Evolutionary conservation across 2,113 vertebrate species (phyloP), one percentile per base, ranked within the genome.

Genomic region (Serilophus lunatus): DNA sequence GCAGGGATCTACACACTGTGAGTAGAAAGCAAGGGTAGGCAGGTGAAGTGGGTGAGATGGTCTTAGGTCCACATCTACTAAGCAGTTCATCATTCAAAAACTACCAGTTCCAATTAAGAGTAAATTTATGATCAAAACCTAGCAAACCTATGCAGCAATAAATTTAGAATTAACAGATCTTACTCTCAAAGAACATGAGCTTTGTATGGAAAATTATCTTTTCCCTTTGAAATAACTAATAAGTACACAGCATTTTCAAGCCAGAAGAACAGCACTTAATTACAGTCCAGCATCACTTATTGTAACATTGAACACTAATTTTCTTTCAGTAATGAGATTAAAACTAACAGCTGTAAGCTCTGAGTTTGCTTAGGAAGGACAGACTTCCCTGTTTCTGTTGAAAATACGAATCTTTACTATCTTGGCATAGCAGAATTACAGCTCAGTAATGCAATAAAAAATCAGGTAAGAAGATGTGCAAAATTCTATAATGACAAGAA

Each of bases 41-140:
- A 24, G 9, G 7, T 45, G 16, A 23, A 77, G 29, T 0, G 0
- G 10, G 3, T 59, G 44, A 83, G 9, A n/a, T 12, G 16, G 18
- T 38, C 23, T 75, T 45, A 40, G 16, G n/a, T 63, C 18, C 38
- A 42, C 18, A 29, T 63, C 38, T 63, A 20, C n/a, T 25, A 68
- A 53, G 6, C 6, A 25, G 38, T 51, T 33, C 12, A n/a, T 25
- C n/a, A 38, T 20, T 60, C 16, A 53, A 38, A 60, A 38, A 40
- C 9, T 0, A 56, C 4, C 25, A 49, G 42, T 19, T 57, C 15
- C 24, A 82, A 28, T 69, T 65, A 57, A 87, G 24, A 64, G 35
- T 77, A 77, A 86, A 86, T 23, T 23, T 40, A 7, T 59, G 38
- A 44, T 74, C 20, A 88, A 92, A 95, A 75, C 20, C 22, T 49